Conservation (phyloP, 2,797 vertebrate species). For the Enteromius afrohamiltoni region DNA sequence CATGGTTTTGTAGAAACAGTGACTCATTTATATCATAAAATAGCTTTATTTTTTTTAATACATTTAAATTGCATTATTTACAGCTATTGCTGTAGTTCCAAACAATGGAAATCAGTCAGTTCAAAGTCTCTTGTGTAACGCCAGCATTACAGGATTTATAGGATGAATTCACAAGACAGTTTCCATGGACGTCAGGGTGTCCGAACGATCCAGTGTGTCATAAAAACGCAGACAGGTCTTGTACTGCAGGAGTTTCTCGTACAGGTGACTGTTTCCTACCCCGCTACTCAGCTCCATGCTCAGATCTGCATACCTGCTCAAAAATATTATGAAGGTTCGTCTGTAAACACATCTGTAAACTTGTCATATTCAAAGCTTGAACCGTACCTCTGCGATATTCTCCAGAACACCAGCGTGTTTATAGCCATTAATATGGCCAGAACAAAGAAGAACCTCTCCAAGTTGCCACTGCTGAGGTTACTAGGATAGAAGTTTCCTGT, state of each 20-base stretch:
- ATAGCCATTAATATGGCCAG: conserved; percentile 84
- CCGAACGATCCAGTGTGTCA: conserved; percentile 77
- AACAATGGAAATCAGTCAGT: background rate
- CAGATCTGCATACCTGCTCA: conserved; percentile 82
- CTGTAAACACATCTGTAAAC: background rate
- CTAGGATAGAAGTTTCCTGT: conserved; percentile 91
- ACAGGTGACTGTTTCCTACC: conserved; percentile 73
- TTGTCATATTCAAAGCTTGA: background rate
- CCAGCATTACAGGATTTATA: conserved; percentile 68
- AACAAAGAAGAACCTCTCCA: conserved; percentile 92
- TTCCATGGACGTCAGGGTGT: conserved; percentile 75
- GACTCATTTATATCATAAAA: conserved; percentile 25
- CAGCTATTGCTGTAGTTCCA: conserved; percentile 11
- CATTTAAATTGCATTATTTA: conserved; percentile 32
- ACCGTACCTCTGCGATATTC: conserved; percentile 83
- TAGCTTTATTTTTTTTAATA: conserved; percentile 35
- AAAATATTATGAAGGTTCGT: conserved; percentile 9
- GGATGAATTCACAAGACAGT: conserved; percentile 70
- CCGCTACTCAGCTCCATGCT: conserved; percentile 74
- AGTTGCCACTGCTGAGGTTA: conserved; percentile 83
- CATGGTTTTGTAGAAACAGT: background rate
- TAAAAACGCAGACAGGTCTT: conserved; percentile 84
- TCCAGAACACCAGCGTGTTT: conserved; percentile 87
- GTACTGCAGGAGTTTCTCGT: conserved; percentile 84
- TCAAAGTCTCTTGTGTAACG: conserved; percentile 59